Evolutionary conservation across 2,797 vertebrate species (phyloP).

Genomic region (Artibeus lituratus): DNA sequence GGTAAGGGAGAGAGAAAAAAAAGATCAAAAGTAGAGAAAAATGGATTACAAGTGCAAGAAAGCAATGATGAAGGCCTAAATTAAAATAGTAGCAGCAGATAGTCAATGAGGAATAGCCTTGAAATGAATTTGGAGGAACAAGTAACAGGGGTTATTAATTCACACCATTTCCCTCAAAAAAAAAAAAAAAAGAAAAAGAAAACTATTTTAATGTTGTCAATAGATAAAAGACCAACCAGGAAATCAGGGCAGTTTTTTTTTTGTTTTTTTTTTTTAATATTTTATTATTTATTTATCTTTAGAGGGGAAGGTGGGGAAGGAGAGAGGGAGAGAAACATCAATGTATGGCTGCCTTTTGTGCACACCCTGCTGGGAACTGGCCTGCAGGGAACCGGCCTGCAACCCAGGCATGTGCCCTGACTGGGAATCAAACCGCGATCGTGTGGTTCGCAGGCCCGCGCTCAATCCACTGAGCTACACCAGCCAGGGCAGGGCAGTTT

Average conservation of each 20-base stretch:
- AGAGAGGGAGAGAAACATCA: too few species aligned
- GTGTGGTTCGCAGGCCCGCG: too few species aligned
- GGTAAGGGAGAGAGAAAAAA: neutral
- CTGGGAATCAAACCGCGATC: too few species aligned
- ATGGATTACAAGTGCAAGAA: neutral
- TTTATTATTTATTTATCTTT: too few species aligned
- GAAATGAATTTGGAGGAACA: neutral
- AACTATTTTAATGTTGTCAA: neutral
- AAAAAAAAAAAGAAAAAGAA: neutral
- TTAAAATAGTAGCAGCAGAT: neutral
- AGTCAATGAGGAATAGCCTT: neutral
- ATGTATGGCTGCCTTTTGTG: too few species aligned
- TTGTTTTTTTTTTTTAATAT: too few species aligned
- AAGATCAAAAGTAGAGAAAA: neutral
- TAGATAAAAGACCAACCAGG: conserved; percentile 26
- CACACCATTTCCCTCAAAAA: neutral
- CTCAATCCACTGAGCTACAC: too few species aligned
- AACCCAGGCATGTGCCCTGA: too few species aligned
- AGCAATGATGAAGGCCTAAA: neutral
- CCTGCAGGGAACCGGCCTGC: too few species aligned
- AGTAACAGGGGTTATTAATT: neutral
- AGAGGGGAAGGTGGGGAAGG: too few species aligned
- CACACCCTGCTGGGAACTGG: too few species aligned
- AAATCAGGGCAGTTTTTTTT: neutral
- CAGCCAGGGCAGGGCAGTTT: neutral